Evolutionary conservation across 2,113 vertebrate species (phyloP).

Genomic region (Actenoides hombroni): DNA sequence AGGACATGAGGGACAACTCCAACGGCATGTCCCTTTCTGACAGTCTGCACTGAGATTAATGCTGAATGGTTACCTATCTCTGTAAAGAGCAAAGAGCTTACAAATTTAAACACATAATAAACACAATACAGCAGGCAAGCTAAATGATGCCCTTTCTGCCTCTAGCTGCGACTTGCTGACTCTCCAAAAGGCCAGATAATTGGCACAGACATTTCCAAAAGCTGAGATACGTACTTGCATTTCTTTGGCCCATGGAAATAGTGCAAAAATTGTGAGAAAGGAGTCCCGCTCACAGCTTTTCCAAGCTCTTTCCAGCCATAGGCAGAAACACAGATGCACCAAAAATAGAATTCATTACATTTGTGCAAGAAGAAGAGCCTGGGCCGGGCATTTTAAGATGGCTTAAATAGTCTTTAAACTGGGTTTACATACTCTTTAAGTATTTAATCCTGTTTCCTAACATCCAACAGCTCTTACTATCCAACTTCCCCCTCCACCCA

Average conservation of each 20-base stretch:
- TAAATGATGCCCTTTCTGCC: not conserved
- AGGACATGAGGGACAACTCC: not conserved
- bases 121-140: not conserved
- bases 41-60: not conserved
- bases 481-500: not conserved
- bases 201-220: not conserved
- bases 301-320: not conserved
- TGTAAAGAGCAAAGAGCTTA: not conserved
- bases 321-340: not conserved
- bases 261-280: not conserved
- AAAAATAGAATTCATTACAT: not conserved
- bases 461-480: not conserved
- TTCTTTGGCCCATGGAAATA: not conserved
- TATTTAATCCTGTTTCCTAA: constrained; percentile 2
- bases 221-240: not conserved
- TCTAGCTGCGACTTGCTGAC: not conserved
- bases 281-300: not conserved
- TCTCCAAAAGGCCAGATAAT: not conserved
- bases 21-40: not conserved
- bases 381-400: not conserved
- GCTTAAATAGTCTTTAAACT: not conserved
- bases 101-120: not conserved
- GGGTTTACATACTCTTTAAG: not conserved
- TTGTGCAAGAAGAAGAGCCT: not conserved
- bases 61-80: not conserved